Evolutionary conservation across 2,113 vertebrate genomes (phyloP).

Genomic region (Lipotes vexillifer): DNA sequence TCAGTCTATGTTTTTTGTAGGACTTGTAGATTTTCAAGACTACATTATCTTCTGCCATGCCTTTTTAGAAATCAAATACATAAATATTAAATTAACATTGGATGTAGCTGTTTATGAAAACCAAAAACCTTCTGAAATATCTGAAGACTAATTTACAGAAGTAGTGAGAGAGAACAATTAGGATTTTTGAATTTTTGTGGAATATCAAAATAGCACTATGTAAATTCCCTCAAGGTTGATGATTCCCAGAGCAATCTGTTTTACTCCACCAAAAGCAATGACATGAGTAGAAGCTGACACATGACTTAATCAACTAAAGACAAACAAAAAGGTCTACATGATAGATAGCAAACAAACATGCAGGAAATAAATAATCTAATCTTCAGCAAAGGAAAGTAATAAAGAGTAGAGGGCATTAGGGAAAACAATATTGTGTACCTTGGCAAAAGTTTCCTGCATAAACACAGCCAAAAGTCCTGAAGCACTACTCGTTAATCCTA

Average conservation of each 20-base stretch:
- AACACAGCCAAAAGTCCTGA: background rate
- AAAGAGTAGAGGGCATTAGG: background rate
- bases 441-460: background rate
- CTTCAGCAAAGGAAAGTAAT: conserved; percentile 12
- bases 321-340: conserved; percentile 43
- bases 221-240: background rate
- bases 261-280: conserved; percentile 25
- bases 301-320: conserved; percentile 46
- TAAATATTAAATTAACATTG: background rate
- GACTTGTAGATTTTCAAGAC: background rate
- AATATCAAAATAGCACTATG: conserved; percentile 14
- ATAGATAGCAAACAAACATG: conserved; percentile 48
- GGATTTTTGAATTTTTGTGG: background rate
- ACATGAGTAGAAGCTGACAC: conserved; percentile 46
- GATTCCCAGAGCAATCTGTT: conserved; percentile 38
- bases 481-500: background rate
- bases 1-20: background rate
- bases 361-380: conserved; percentile 52
- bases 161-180: background rate
- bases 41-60: background rate
- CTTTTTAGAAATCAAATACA: conserved; percentile 1
- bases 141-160: background rate
- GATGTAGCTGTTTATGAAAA: conserved; percentile 30
- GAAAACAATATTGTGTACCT: background rate
- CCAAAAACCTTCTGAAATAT: conserved; percentile 30